Evolutionary conservation across 2,888 invertebrate genomes (phyloP).

Genomic region (Andrena bicolor): DNA sequence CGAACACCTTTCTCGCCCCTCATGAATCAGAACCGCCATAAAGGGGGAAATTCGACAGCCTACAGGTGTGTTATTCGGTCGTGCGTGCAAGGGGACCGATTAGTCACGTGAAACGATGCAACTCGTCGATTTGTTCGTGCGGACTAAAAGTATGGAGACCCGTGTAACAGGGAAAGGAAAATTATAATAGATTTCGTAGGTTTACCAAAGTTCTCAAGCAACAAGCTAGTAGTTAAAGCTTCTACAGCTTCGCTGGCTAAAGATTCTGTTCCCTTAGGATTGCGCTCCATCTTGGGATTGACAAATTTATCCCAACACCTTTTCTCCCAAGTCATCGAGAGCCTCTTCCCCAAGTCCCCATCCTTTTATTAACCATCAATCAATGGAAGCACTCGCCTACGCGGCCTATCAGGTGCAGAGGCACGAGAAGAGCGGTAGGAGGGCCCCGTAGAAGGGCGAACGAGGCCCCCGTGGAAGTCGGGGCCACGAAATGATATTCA

Average conservation of each 20-base stretch:
- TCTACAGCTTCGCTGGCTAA: too few relatives aligned
- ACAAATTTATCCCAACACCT: too few relatives aligned
- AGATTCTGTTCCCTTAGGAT: too few relatives aligned
- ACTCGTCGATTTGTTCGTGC: not conserved
- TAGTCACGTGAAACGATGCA: not conserved
- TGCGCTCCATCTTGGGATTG: too few relatives aligned
- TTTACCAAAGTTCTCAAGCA: too few relatives aligned
- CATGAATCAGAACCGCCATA: conserved; percentile 8
- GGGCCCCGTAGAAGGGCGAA: conserved; percentile 1
- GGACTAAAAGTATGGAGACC: not conserved
- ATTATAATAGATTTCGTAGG: too few relatives aligned
- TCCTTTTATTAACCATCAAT: not conserved
- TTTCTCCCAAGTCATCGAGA: not conserved
- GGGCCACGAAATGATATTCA: conserved; percentile 80
- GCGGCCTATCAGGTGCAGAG: conserved; percentile 1
- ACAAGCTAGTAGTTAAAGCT: too few relatives aligned
- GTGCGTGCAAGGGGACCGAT: not conserved
- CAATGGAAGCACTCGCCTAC: not conserved
- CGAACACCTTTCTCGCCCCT: conserved; percentile 42
- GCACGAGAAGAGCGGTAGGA: not conserved
- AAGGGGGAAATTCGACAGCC: not conserved
- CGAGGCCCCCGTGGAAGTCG: conserved; percentile 63
- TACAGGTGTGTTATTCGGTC: conserved; percentile 15
- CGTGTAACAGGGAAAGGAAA: not conserved
- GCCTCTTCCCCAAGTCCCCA: not conserved